Conservation (phyloP, 2,113 vertebrate species). For the Antennarius striatus region DNA sequence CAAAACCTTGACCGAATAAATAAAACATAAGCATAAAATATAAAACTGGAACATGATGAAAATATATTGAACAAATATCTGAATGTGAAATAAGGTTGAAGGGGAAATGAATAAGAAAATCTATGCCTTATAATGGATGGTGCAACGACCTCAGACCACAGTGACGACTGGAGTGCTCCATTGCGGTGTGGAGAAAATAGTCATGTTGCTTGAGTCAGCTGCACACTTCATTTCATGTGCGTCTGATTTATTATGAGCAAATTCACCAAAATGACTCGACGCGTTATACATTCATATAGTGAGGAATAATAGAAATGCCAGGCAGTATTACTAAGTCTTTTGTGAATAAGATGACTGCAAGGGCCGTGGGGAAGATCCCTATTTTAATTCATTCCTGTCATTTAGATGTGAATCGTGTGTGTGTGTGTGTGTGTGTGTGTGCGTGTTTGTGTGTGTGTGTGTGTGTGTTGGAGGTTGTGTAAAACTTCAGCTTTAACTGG, state of each 20-base stretch:
- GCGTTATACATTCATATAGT: slow-evolving; percentile 54
- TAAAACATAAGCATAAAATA: neutral
- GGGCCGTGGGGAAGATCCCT: slow-evolving; percentile 3
- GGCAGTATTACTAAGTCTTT: slow-evolving; percentile 31
- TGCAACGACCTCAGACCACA: slow-evolving; percentile 18
- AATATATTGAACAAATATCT: slow-evolving; percentile 4
- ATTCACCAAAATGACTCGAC: slow-evolving; percentile 49
- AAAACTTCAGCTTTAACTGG: slow-evolving; percentile 1
- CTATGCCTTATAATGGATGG: slow-evolving; percentile 2
- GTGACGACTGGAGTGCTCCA: slow-evolving; percentile 19
- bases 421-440: neutral
- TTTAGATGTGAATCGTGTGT: slow-evolving; percentile 23
- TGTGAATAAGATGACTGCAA: slow-evolving; percentile 12
- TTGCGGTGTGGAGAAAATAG: slow-evolving; percentile 19
- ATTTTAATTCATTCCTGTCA: slow-evolving; percentile 4
- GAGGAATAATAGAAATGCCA: slow-evolving; percentile 72
- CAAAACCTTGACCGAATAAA: slow-evolving; percentile 16
- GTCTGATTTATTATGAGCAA: slow-evolving; percentile 61
- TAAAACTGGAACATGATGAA: neutral
- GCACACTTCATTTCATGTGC: slow-evolving; percentile 47
- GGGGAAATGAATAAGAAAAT: neutral
- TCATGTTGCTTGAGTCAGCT: slow-evolving; percentile 41
- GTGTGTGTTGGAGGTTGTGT: neutral
- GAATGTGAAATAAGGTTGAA: slow-evolving; percentile 11
- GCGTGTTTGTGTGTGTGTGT: neutral